Evolutionary conservation across 2,113 vertebrate species (phyloP).

Genomic region (Platycercus adscitus): DNA sequence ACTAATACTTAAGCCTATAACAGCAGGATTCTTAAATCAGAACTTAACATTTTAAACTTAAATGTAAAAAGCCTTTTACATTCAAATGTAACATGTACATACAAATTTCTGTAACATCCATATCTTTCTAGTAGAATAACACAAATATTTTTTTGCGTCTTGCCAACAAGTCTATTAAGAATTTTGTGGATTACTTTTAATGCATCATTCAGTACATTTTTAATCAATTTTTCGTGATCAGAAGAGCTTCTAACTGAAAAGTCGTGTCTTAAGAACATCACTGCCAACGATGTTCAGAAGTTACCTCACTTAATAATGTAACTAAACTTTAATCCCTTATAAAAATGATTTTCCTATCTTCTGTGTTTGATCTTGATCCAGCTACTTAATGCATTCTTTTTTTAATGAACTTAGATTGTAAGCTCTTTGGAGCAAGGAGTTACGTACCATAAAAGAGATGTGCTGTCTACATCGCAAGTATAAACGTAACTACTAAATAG

Average conservation of each 20-base stretch:
- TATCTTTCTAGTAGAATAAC: background rate
- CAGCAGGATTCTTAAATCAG: background rate
- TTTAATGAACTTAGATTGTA: constrained; percentile 34
- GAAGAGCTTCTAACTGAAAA: constrained; percentile 22
- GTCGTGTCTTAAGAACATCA: constrained; percentile 18
- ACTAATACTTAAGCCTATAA: background rate
- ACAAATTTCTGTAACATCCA: background rate
- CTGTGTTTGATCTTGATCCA: constrained; percentile 4
- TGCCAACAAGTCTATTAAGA: background rate
- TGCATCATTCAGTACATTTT: background rate
- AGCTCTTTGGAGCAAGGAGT: constrained; percentile 37
- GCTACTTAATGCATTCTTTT: background rate
- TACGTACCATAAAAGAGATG: background rate
- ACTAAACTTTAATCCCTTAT: background rate
- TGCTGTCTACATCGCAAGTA: background rate
- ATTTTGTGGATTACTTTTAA: background rate
- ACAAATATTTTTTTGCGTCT: background rate
- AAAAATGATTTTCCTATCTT: background rate
- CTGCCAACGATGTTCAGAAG: background rate
- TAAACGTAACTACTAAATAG: background rate
- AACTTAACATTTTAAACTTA: constrained; percentile 2
- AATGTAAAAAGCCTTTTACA: constrained; percentile 27
- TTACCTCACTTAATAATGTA: constrained; percentile 30
- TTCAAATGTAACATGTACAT: background rate
- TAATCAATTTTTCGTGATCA: background rate